A percentile compares a stretch with the other conserved stretches of the same genome.
phyloP scores from a whole-genome alignment of 2,888 invertebrate genomes.

The Microctonus hyperodae region DNA sequence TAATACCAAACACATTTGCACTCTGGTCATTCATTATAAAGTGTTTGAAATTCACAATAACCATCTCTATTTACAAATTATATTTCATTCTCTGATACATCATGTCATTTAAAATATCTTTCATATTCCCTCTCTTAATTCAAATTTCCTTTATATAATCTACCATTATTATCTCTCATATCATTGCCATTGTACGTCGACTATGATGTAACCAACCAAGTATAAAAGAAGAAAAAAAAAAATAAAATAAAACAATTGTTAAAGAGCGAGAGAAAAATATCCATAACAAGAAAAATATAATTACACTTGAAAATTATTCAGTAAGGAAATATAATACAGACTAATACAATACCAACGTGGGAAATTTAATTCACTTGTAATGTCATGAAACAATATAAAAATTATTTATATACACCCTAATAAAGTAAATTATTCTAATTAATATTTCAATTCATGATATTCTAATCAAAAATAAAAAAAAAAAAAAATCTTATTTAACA shows the following conservation, averaged over 20 bases:
- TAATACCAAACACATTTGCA: not conserved
- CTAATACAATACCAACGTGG: not conserved
- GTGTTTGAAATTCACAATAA: not conserved
- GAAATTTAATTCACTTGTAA: not conserved
- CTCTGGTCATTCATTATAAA: not conserved
- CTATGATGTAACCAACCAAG: not conserved
- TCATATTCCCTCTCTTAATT: not conserved
- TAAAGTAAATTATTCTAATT: not conserved
- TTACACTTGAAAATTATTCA: not conserved
- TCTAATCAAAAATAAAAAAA: no score
- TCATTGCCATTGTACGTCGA: not conserved
- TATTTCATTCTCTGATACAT: not conserved
- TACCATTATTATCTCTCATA: not conserved
- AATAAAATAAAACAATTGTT: not conserved
- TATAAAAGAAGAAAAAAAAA: not conserved
- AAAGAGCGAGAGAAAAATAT: not conserved
- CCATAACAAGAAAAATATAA: not conserved
- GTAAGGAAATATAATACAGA: not conserved
- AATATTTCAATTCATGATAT: not conserved
- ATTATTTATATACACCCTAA: no score
- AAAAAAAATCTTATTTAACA: no score
- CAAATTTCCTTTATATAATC: not conserved
- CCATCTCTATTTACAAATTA: not conserved
- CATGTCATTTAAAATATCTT: not conserved
- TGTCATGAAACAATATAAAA: not conserved